These are phyloP conservation scores for Melospiza georgiana DNA, from an alignment of 2,113 vertebrate species.

Conservation along the genomic window DNA sequence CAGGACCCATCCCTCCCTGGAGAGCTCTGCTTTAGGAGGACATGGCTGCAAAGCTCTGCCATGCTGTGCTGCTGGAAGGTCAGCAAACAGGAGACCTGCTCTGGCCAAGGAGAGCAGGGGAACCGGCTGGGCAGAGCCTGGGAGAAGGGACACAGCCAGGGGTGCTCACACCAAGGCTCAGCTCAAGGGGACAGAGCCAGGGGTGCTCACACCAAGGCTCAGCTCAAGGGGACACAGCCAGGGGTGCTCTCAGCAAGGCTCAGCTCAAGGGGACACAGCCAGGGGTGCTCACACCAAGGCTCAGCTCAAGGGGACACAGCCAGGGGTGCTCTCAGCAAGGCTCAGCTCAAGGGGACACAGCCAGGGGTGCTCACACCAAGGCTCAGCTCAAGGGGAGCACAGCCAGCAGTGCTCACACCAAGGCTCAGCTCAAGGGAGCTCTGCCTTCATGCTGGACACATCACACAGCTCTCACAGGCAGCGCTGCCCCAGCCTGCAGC, in stretches of 20 bases:
- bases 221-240: too few relatives aligned
- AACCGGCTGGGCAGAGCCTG: neutral
- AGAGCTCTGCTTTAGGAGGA: neutral
- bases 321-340: too few relatives aligned
- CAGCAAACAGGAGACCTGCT: neutral
- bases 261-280: too few relatives aligned
- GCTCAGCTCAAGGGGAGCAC: too few relatives aligned
- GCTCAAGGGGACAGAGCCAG: neutral
- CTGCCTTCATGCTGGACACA: fast-evolving
- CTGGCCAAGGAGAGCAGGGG: too few relatives aligned
- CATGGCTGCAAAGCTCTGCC: neutral
- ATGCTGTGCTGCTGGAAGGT: fast-evolving
- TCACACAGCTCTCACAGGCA: neutral
- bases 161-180: neutral
- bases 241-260: too few relatives aligned
- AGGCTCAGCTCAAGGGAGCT: neutral
- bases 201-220: neutral
- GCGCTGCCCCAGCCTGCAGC: neutral
- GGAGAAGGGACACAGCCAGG: neutral
- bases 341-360: too few relatives aligned
- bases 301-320: too few relatives aligned
- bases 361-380: too few relatives aligned
- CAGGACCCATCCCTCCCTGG: neutral
- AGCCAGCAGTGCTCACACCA: too few relatives aligned
- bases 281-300: too few relatives aligned